Evolutionary conservation across 2,888 invertebrate species (phyloP), one percentile per base, ranked within the genome.

Genomic region (Ecdyonurus torrentis): DNA sequence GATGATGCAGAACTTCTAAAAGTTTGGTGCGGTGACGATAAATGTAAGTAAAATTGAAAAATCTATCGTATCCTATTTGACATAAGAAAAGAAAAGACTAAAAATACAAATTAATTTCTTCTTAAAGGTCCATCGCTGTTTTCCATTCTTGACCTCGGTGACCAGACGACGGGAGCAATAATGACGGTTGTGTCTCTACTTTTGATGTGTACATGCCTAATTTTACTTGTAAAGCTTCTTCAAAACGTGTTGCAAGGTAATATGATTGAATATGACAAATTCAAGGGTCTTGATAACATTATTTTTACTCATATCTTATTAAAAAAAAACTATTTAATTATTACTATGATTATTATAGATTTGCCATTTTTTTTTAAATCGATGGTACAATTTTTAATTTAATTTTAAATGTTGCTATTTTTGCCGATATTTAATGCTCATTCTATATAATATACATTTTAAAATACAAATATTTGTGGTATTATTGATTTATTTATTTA

Each of bases 141-240:
- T 20, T n/a, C 55, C n/a, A 5, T 55, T 7, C 10, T 55, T 7
- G 60, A 53, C 7, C 61, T 74, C 66, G 70, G 72, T 23, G 80
- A 78, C 67, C 68, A 70, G 3, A 70, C 68, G 1, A 72, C 76
- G 22, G 80, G 80, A 1, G 65, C 72, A 23, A 70, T 79, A 25
- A 70, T 81, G 59, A 68, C 81, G 55, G 68, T 72, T 10, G 64
- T 73, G n/a, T 74, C 79, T 0, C 70, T 81, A 60, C 37, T 75
- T 24, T 68, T 74, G 2, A 73, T 81, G 15, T 74, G 75, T 63
- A 65, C 70, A 58, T 80, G 79, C 67, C 72, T 80, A n/a, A 69
- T 80, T 15, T 67, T 72, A 59, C 76, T 81, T 61, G 80, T 80
- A 52, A 79, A 78, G 68, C 68, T 78, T 18, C 74, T 81, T n/a